phyloP scores from a whole-genome alignment of 2,113 vertebrate genomes.

The Pao palembangensis region DNA sequence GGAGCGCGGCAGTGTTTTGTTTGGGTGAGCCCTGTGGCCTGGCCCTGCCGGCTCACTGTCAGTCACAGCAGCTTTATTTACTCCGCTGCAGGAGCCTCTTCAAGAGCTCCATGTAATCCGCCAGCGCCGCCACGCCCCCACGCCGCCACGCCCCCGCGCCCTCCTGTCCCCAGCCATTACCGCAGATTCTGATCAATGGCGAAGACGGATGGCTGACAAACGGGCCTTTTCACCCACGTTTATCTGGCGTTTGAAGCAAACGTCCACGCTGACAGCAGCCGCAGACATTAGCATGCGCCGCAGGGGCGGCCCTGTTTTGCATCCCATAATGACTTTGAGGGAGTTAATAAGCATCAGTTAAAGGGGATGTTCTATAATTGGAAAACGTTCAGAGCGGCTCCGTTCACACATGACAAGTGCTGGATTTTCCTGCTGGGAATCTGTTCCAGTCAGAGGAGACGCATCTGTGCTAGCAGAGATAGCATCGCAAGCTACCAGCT shows the following conservation, averaged over 20 bases:
- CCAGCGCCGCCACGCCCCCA: constrained; percentile 15
- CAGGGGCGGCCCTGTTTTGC: constrained; percentile 68
- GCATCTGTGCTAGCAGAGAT: constrained; percentile 7
- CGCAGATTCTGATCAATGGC: constrained; percentile 32
- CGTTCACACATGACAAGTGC: constrained; percentile 41
- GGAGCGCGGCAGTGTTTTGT: constrained; percentile 76
- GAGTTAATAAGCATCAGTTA: constrained; percentile 77
- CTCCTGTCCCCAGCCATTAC: constrained; percentile 24
- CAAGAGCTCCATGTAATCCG: constrained; percentile 32
- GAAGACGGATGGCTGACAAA: constrained; percentile 5
- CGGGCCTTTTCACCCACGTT: constrained; percentile 7
- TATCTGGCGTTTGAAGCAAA: constrained; percentile 19
- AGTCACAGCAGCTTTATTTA: constrained; percentile 59
- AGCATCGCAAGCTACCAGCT: neutral
- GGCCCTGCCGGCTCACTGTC: constrained; percentile 49
- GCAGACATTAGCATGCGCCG: constrained; percentile 63
- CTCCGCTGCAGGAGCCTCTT: constrained; percentile 30
- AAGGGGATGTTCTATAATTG: constrained; percentile 72
- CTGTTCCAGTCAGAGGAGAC: constrained; percentile 22
- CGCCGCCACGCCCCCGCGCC: too few relatives aligned
- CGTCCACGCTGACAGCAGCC: constrained; percentile 21
- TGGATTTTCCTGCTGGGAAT: constrained; percentile 36
- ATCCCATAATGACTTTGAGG: constrained; percentile 74
- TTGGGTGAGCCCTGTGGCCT: constrained; percentile 56
- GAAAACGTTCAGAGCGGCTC: constrained; percentile 57